Base-by-base conservation (phyloP, 2,797 vertebrate species). In the Spondyliosoma cantharus region DNA sequence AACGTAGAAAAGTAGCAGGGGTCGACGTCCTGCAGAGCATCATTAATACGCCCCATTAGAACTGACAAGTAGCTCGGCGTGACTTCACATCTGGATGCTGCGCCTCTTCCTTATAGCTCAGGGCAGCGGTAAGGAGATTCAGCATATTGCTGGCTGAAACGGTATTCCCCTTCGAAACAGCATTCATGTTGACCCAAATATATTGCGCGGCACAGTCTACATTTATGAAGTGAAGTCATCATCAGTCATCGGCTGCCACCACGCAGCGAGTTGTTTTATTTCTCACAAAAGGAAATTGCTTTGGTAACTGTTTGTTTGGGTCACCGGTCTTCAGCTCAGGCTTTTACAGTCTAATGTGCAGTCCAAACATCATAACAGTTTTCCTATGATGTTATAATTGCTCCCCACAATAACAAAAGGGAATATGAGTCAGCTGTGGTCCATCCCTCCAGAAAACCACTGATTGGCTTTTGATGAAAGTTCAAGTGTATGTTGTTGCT, bases 11-110 rank as follows among this genome's bases (percentile, higher is more conserved):
- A 65, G 72, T 68, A 78, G 82, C 85, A 75, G 83, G 84, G 50
- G 81, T 56, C 52, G 71, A 68, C 45, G 64, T 81, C 82, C 79
- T 73, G 87, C 71, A 74, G 79, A 76, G 90, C 78, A 82, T 89
- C 81, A 88, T 93, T 92, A 91, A 88, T 84, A 87, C 49, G 70
- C 73, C 58, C 81, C 85, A 90, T 90, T 85, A 91, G 82, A 92
- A 79, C 68, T 84, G 87, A 90, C 83, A 78, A 89, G 76, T 37
- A 66, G 74, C 88, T 74, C 82, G 76, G 81, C 84, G 77, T 81
- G 91, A 83, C 86, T 85, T 87, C 88, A 91, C 91, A 93, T 93
- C 90, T 93, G 92, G 86, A 88, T 84, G 68, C 74, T 83, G 81
- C 87, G 83, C 66, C 88, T 85, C 85, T 81, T 88, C 74, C 64